Conservation (phyloP, 1,140 invertebrate species). For the Drosophila repletoides region DNA sequence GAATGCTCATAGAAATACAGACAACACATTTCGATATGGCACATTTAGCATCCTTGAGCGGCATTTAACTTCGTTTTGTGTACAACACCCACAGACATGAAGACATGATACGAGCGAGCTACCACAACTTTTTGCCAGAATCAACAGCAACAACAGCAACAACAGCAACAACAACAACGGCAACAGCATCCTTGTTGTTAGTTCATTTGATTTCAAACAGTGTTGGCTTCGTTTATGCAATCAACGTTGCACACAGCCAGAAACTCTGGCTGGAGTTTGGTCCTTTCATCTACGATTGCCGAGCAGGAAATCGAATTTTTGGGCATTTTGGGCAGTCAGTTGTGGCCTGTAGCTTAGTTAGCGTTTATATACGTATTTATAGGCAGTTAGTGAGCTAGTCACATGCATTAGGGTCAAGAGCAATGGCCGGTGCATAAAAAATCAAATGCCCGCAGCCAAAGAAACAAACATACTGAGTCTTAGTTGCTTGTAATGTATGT, state of each 20-base stretch:
- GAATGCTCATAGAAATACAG: constrained; percentile 45
- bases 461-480: background rate
- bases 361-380: no score
- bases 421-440: constrained; percentile 28
- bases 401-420: constrained; percentile 69
- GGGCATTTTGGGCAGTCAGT: background rate
- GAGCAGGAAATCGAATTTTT: constrained; percentile 51
- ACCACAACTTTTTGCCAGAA: no score
- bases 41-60: constrained; percentile 79
- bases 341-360: background rate
- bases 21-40: constrained; percentile 75
- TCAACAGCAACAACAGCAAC: background rate
- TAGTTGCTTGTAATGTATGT: constrained; percentile 24
- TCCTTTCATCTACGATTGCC: constrained; percentile 13
- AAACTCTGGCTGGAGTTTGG: constrained; percentile 22
- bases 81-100: constrained; percentile 38
- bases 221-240: constrained; percentile 56
- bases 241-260: constrained; percentile 52
- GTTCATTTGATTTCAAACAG: constrained; percentile 62
- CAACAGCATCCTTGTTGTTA: constrained; percentile 28
- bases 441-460: constrained; percentile 1
- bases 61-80: constrained; percentile 73
- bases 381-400: no score
- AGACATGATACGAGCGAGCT: constrained; percentile 17
- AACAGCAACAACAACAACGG: background rate